These are phyloP conservation scores for Bimastos eiseni DNA, from an alignment of 2,888 invertebrate species.

Conservation along the genomic window DNA sequence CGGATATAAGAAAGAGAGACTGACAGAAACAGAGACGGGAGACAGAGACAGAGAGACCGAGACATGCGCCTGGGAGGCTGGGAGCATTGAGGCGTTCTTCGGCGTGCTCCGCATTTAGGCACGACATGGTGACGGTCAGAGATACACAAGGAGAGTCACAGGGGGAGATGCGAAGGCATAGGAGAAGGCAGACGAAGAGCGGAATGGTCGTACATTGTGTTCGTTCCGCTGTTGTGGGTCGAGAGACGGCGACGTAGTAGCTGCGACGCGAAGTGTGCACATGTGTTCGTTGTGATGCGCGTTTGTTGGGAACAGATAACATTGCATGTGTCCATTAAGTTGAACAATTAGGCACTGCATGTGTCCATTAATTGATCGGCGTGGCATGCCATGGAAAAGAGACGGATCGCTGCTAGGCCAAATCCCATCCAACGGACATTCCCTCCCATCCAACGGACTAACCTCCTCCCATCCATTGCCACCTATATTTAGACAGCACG, in stretches of 20 bases:
- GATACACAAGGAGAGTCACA: neutral
- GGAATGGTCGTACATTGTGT: neutral
- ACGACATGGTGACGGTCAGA: neutral
- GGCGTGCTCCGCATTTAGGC: neutral
- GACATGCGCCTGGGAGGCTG: neutral
- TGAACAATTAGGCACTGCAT: constrained; percentile 4
- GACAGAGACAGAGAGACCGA: neutral
- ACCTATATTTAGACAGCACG: neutral
- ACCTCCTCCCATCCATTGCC: neutral
- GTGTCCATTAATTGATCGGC: neutral
- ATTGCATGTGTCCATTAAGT: constrained; percentile 7
- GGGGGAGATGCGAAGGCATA: neutral
- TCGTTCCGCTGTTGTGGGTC: constrained; percentile 7
- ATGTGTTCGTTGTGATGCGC: neutral
- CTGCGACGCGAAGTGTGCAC: neutral
- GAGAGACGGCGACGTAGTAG: neutral
- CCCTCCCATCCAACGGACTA: neutral
- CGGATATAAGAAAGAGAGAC: neutral
- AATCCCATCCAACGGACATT: neutral
- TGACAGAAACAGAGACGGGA: neutral
- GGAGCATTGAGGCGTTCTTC: neutral
- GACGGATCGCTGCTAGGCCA: neutral
- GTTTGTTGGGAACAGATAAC: neutral
- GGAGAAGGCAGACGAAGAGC: neutral
- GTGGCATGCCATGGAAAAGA: neutral